Evolutionary conservation across 2,888 invertebrate species (phyloP), one percentile per base, ranked within the genome.

Genomic region (Ditylenchus weischeri): DNA sequence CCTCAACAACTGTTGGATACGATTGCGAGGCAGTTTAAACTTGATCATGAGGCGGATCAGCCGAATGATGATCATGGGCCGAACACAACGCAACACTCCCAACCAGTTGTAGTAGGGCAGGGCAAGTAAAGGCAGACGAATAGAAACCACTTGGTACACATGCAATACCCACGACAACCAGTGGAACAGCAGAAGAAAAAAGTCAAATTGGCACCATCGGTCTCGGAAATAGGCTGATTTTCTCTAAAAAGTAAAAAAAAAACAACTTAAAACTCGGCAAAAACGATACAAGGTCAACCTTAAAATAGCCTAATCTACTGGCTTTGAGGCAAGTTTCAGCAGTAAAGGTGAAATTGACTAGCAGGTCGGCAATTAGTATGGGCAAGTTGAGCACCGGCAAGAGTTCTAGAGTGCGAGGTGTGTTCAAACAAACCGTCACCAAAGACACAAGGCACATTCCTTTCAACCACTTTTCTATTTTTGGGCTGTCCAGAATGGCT

Each of bases 121-220:
- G 38, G 64, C 63, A 48, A 73, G 65, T 19, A 65, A 50, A 15
- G 75, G 76, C 38, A 78, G 72, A n/a, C 65, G 69, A n/a, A 62
- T 64, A 8, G 64, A 54, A 18, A 69, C 66, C 23, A 80, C 57
- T 66, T 76, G 72, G 72, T 81, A 81, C 47, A 84, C 80, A 87
- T 98, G 96, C 49, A 98, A 87, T 77, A 93, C 88, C 60, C 95
- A 91, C 11, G 98, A 98, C 47, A 92, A 88, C 93, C 95, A 95
- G 35, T 95, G 88, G 83, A 93, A 93, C 83, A 94, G 89, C 57
- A 95, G 93, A 94, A 99, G 95, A 67, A 90, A 90, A 21, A 93
- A 91, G 86, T 99, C 98, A 87, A 98, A 99, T 85, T 95, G 93
- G 84, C 95, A 95, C 98, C 98, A 99, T 83, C 94, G 91, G 85